Evolutionary conservation across 2,888 invertebrate species (phyloP).

Genomic region (Heliothis peltigera): DNA sequence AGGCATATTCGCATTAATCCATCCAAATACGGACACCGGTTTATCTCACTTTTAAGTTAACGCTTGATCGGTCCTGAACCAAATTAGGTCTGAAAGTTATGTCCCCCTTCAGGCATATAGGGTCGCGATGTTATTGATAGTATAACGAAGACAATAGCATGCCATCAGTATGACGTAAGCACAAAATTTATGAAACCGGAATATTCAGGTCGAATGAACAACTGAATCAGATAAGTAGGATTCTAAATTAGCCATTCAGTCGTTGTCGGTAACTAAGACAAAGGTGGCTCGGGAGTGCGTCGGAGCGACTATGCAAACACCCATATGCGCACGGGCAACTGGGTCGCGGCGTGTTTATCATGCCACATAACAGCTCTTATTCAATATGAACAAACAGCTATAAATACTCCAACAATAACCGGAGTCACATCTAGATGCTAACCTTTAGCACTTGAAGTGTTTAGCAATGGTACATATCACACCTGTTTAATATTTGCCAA

Average conservation of each 20-base stretch:
- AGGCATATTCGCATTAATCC: conserved; percentile 70
- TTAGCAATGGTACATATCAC: conserved; percentile 39
- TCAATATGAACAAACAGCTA: conserved; percentile 71
- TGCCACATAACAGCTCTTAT: conserved; percentile 77
- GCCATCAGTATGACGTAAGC: conserved; percentile 75
- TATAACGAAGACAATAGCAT: conserved; percentile 78
- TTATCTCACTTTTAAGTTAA: conserved; percentile 69
- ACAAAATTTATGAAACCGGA: conserved; percentile 80
- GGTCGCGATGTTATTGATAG: conserved; percentile 63
- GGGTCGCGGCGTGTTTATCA: conserved; percentile 80
- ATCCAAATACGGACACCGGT: conserved; percentile 70
- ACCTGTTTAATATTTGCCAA: conserved; percentile 68
- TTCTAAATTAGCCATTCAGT: conserved; percentile 85
- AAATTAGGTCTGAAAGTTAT: conserved; percentile 66
- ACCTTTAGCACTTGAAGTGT: conserved; percentile 57
- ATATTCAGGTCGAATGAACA: conserved; percentile 86
- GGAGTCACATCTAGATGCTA: conserved; percentile 41
- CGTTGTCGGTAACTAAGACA: conserved; percentile 78
- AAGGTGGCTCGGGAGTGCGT: conserved; percentile 81
- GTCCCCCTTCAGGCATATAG: conserved; percentile 63
- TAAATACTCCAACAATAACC: conserved; percentile 45
- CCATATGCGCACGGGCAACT: conserved; percentile 75
- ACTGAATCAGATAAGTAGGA: conserved; percentile 85
- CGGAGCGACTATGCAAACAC: conserved; percentile 83
- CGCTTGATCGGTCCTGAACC: conserved; percentile 55